Percentiles rank a stretch among this genome's conserved stretches.
Conservation (phyloP, 2,113 vertebrate species). For the Erinaceus europaeus region DNA sequence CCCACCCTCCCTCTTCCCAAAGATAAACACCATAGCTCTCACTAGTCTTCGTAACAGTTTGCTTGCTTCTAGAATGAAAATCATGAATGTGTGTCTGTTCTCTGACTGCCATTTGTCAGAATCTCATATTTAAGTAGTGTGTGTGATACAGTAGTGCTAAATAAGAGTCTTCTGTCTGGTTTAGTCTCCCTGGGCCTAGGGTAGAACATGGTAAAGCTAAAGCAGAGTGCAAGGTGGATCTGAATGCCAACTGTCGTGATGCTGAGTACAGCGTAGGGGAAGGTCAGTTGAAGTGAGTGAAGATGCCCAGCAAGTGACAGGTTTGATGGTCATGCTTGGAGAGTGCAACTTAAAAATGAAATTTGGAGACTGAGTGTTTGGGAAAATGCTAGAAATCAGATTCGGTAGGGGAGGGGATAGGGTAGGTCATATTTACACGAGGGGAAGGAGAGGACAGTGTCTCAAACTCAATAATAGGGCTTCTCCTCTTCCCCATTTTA, state of each 20-base stretch:
- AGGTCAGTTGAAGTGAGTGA: neutral
- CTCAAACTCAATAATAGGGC: neutral
- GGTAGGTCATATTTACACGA: neutral
- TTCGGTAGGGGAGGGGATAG: neutral
- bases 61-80: neutral
- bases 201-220: neutral
- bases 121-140: conserved; percentile 5
- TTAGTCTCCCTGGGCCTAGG: neutral
- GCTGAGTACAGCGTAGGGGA: neutral
- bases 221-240: neutral
- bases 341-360: neutral
- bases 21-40: too few relatives aligned
- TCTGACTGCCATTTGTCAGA: neutral
- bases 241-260: neutral
- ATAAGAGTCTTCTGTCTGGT: neutral
- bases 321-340: neutral
- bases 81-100: neutral
- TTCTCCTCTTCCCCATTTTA: too few relatives aligned
- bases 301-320: neutral
- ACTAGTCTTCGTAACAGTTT: too few relatives aligned
- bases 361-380: conserved; percentile 8
- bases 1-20: too few relatives aligned
- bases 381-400: conserved; percentile 21
- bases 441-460: neutral
- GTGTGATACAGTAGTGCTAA: neutral